Evolutionary conservation across 2,888 invertebrate genomes (phyloP).

Genomic region (Ptychoptera contaminata): DNA sequence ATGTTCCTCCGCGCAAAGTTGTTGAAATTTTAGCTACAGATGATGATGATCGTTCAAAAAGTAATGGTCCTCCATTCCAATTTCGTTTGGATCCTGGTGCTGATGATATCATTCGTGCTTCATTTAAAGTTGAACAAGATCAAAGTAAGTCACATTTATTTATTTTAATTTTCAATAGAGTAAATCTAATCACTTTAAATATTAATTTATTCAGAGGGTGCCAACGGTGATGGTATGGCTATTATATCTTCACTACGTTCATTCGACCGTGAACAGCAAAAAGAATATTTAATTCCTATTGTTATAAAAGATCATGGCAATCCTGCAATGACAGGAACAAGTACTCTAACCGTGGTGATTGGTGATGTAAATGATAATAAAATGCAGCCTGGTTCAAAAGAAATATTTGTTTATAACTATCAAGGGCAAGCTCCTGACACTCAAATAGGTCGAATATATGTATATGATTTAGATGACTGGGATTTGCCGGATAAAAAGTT

Average conservation of each 20-base stretch:
- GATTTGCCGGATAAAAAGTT: constrained; percentile 95
- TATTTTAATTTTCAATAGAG: background rate
- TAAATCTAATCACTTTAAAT: background rate
- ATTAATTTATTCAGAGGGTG: constrained; percentile 52
- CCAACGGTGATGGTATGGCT: constrained; percentile 95
- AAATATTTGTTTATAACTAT: constrained; percentile 95
- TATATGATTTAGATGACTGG: constrained; percentile 97
- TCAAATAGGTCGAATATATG: constrained; percentile 88
- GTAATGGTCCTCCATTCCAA: constrained; percentile 93
- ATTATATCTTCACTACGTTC: constrained; percentile 85
- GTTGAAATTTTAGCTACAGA: constrained; percentile 88
- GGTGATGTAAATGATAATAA: constrained; percentile 97
- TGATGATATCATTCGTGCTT: constrained; percentile 82
- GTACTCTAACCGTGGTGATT: constrained; percentile 89
- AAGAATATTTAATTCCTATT: constrained; percentile 92
- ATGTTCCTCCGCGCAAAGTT: constrained; percentile 79
- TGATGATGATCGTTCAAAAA: constrained; percentile 85
- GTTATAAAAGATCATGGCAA: constrained; percentile 94
- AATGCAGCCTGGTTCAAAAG: constrained; percentile 95
- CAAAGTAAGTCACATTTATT: constrained; percentile 49
- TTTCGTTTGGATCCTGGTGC: constrained; percentile 87
- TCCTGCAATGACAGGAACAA: constrained; percentile 92
- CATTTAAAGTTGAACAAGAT: constrained; percentile 93
- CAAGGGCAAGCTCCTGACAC: constrained; percentile 80
- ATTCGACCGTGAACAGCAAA: constrained; percentile 91